phyloP scores from a whole-genome alignment of 1,140 invertebrate genomes.

The Hylyphantes graminicola region DNA sequence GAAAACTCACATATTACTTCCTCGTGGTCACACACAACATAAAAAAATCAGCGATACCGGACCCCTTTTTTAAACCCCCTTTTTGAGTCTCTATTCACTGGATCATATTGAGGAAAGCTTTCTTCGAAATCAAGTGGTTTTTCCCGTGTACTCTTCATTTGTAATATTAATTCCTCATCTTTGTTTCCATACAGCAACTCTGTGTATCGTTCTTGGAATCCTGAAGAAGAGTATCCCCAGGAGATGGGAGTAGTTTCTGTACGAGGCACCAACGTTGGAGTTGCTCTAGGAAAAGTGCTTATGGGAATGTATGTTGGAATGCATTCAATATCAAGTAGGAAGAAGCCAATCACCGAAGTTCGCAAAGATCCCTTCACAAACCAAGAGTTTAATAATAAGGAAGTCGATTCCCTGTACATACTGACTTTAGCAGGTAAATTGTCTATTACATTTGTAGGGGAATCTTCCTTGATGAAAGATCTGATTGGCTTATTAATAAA shows the following conservation, averaged over 20 bases:
- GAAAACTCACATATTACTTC: no score
- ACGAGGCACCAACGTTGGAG: neutral
- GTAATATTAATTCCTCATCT: neutral
- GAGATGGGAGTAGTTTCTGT: conserved; percentile 38
- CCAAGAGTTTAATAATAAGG: no score
- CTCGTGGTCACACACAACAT: no score
- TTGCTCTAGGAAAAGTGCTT: conserved; percentile 32
- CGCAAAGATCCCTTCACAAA: neutral
- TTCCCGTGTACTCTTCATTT: no score
- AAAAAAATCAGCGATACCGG: no score
- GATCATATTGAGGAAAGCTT: no score
- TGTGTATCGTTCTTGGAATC: neutral
- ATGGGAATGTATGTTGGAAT: conserved; percentile 43
- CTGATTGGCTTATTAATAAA: no score
- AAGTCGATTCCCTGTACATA: conserved; percentile 21
- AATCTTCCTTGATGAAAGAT: no score
- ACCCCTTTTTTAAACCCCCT: no score
- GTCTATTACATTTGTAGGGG: no score
- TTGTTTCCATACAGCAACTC: neutral
- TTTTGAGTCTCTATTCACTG: no score
- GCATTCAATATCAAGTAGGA: neutral
- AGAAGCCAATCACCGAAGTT: neutral
- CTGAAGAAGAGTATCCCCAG: conserved; percentile 5
- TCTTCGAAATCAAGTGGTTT: no score
- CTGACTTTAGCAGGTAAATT: conserved; percentile 35